Percentiles rank a stretch among this genome's conserved stretches.
Evolutionary conservation across 2,888 invertebrate species (phyloP).

Genomic region (Lithodes maja): DNA sequence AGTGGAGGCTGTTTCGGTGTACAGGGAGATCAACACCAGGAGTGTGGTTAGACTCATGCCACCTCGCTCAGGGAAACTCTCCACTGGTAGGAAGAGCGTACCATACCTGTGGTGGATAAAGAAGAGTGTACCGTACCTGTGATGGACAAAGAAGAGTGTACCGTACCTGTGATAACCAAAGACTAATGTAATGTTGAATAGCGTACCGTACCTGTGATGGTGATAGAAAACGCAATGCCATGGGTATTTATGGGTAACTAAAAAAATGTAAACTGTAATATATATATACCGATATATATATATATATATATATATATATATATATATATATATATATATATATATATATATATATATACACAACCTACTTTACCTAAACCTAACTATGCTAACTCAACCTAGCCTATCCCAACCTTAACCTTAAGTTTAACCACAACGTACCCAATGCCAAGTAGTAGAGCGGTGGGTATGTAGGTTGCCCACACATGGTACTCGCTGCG

Average conservation of each 20-base stretch:
- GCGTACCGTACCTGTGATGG: not conserved
- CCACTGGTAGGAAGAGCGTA: slow-evolving; percentile 32
- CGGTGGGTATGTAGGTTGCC: slow-evolving; percentile 26
- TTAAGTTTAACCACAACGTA: not conserved
- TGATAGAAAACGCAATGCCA: too few species aligned
- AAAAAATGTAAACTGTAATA: not conserved
- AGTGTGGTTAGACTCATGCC: slow-evolving; percentile 40
- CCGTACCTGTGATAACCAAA: not conserved
- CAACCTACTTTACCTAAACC: too few species aligned
- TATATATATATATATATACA: not conserved
- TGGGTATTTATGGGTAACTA: too few species aligned
- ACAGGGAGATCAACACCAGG: slow-evolving; percentile 41
- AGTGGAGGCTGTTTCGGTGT: slow-evolving; percentile 32
- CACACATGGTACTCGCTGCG: slow-evolving; percentile 35
- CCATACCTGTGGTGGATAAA: slow-evolving; percentile 13
- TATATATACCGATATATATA: not conserved
- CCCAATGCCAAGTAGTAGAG: slow-evolving; percentile 31
- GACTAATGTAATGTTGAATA: not conserved
- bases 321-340: not conserved
- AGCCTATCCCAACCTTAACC: too few species aligned
- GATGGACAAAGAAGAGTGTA: not conserved
- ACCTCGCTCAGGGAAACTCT: slow-evolving; percentile 36
- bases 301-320: not conserved
- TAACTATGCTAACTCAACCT: not conserved
- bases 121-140: not conserved